These are phyloP conservation scores for Drosophila ezoana DNA, from an alignment of 2,888 invertebrate species.

Conservation along the genomic window DNA sequence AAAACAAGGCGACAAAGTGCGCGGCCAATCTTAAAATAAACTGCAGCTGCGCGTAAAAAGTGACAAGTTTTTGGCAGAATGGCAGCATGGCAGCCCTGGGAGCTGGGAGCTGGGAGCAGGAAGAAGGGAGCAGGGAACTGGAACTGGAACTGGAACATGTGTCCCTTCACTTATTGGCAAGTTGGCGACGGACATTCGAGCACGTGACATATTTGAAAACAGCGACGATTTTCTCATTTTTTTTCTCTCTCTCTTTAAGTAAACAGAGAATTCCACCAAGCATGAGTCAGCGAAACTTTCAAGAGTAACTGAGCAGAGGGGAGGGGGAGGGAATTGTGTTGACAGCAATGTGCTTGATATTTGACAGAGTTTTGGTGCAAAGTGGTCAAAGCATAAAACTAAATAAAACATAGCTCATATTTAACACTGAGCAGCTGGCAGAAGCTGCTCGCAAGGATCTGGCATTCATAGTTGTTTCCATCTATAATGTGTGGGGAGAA, in stretches of 20 bases:
- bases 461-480: neutral
- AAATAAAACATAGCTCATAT: constrained; percentile 29
- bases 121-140: constrained; percentile 1
- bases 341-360: constrained; percentile 50
- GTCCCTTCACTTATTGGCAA: constrained; percentile 71
- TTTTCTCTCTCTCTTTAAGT: constrained; percentile 37
- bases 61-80: constrained; percentile 65
- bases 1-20: constrained; percentile 72
- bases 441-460: neutral
- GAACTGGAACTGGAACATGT: constrained; percentile 50
- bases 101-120: neutral
- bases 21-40: constrained; percentile 81
- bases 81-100: neutral
- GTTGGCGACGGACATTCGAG: constrained; percentile 62
- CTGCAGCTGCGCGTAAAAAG: constrained; percentile 81
- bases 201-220: constrained; percentile 76
- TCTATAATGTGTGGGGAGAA: neutral
- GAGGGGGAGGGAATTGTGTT: constrained; percentile 15
- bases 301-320: neutral
- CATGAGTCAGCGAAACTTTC: constrained; percentile 16
- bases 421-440: constrained; percentile 1
- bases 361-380: constrained; percentile 26
- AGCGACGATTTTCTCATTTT: constrained; percentile 13
- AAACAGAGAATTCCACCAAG: constrained; percentile 8
- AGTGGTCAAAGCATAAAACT: constrained; percentile 14